Conservation (phyloP, 2,113 vertebrate species). For the Gymnorhina tibicen region DNA sequence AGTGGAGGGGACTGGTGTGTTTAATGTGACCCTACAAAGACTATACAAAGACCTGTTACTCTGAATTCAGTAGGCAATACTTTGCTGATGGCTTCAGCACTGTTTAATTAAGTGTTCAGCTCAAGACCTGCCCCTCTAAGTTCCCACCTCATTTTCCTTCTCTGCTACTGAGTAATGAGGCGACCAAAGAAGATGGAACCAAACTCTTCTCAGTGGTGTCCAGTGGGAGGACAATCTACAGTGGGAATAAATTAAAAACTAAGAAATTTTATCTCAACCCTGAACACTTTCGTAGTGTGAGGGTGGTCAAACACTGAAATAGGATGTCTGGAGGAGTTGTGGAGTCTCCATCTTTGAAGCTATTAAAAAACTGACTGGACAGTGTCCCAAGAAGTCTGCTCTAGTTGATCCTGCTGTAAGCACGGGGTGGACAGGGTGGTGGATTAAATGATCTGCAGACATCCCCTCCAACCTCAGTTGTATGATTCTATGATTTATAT, state of each 20-base stretch:
- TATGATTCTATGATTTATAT: background rate
- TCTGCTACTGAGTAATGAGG: background rate
- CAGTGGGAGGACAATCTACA: background rate
- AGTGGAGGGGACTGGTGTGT: background rate
- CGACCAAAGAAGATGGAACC: background rate
- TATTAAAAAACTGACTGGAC: background rate
- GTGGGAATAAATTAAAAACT: background rate
- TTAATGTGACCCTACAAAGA: background rate
- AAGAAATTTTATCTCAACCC: background rate
- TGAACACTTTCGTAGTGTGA: background rate
- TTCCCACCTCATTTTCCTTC: background rate
- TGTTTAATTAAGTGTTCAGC: background rate
- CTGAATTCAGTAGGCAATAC: background rate
- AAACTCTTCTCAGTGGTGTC: background rate
- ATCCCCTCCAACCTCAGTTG: background rate
- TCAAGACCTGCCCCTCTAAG: background rate
- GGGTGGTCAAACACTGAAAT: background rate
- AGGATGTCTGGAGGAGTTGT: background rate
- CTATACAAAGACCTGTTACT: background rate
- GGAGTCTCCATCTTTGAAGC: background rate
- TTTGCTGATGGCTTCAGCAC: background rate
- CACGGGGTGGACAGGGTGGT: rapidly evolving
- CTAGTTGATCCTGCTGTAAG: background rate
- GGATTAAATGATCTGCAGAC: background rate
- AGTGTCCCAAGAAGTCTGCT: background rate